These are phyloP conservation scores for Menidia beryllina DNA, from an alignment of 2,113 vertebrate genomes.

Conservation along the genomic window DNA sequence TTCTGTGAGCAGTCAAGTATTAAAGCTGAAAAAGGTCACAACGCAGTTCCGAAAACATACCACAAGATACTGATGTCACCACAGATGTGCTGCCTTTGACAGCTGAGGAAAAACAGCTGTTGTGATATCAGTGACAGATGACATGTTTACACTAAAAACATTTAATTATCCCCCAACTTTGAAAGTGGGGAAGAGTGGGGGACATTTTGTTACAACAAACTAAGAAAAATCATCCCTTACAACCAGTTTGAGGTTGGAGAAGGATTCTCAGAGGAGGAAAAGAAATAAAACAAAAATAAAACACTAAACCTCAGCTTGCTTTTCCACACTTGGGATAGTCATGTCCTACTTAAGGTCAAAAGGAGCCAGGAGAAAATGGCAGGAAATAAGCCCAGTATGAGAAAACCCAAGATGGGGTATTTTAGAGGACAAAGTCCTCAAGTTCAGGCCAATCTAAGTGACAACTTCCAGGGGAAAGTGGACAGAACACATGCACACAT, in stretches of 20 bases:
- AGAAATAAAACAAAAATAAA: constrained; percentile 33
- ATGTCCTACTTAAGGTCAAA: constrained; percentile 6
- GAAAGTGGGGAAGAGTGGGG: not conserved
- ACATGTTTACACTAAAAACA: not conserved
- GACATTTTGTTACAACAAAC: constrained; percentile 12
- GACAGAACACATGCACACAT: constrained; percentile 1
- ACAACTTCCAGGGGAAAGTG: constrained; percentile 53
- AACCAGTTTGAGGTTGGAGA: not conserved
- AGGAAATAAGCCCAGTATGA: constrained; percentile 34
- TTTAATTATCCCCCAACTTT: not conserved
- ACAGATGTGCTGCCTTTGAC: constrained; percentile 8
- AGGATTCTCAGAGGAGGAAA: constrained; percentile 27
- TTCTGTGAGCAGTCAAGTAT: not conserved
- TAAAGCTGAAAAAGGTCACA: not conserved
- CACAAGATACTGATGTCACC: not conserved
- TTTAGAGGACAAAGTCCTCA: constrained; percentile 42
- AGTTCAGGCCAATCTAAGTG: constrained; percentile 45
- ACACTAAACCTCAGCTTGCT: constrained; percentile 29
- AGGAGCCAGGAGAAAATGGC: constrained; percentile 18
- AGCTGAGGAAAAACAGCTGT: constrained; percentile 39
- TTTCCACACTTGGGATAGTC: constrained; percentile 48
- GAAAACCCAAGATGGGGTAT: constrained; percentile 3
- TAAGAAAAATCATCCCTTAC: not conserved
- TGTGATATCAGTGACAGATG: not conserved
- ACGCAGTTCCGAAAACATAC: not conserved